Base-by-base conservation (phyloP, 2,797 vertebrate genomes). In the Pipistrellus pygmaeus region DNA sequence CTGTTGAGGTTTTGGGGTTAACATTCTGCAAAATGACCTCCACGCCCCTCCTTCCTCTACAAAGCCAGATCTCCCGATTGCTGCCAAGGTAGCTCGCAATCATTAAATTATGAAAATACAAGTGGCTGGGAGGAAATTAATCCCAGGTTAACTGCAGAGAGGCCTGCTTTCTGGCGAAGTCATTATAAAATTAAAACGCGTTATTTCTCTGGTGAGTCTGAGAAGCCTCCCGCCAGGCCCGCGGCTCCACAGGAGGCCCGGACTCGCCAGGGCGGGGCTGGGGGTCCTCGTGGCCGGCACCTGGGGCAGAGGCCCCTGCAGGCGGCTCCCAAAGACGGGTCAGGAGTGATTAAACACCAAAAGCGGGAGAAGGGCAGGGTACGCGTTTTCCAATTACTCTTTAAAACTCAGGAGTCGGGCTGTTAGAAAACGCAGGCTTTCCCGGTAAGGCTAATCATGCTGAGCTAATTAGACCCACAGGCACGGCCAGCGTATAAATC, bases 121-220 rank as follows among this genome's bases (percentile, higher is more conserved):
- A 97, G 93, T 97, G 96, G 95, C 97, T 95, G 94, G 95, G 96
- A 97, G 97, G 97, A 98, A 97, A 98, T 98, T 96, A 97, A 97
- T 97, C 95, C 94, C 97, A 98, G 97, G 94, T 92, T 91, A 93
- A 96, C 97, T 96, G 88, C 97, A 97, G 95, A 97, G 97, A 97
- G 96, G 95, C 96, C 78, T 96, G 96, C 93, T 97, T 98, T 98
- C 97, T 97, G 93, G n/a, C 96, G 97, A 98, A 97, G 98, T 98
- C 98, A 98, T 98, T 98, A 97, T 96, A 95, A 97, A 98, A 98
- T 98, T 97, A 98, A 98, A 98, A 97, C 97, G 97, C 97, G 97
- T 96, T 98, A 96, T 96, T 97, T 98, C 97, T 97, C 97, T 92
- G 88, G 97, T 0, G 91, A 97, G 78, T 86, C 88, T 94, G 89